Percentiles rank a stretch among this genome's conserved stretches.
Conservation (phyloP, 1,140 invertebrate genomes). For the Octopus sinensis region DNA sequence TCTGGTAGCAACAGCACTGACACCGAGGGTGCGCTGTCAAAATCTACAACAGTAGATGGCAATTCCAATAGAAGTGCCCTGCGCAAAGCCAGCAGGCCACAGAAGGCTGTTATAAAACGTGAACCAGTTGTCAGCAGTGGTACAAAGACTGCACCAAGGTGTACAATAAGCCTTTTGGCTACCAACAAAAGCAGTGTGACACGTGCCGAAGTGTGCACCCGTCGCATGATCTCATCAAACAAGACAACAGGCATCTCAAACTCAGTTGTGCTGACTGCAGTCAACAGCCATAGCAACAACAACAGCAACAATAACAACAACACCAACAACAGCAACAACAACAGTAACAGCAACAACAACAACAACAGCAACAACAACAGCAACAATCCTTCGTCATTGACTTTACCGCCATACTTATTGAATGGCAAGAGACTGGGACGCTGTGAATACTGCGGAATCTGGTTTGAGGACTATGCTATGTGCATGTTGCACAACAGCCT, state of each 20-base stretch:
- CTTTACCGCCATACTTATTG: background rate
- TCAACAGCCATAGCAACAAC: slow-evolving; percentile 13
- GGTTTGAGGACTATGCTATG: slow-evolving; percentile 48
- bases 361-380: slow-evolving; percentile 13
- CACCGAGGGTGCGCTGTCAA: background rate
- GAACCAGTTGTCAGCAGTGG: background rate
- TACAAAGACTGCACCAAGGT: background rate
- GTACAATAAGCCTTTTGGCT: slow-evolving; percentile 9
- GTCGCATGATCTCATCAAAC: background rate
- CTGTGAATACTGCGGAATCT: slow-evolving; percentile 47
- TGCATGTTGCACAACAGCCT: slow-evolving; percentile 45
- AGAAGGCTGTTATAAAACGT: background rate
- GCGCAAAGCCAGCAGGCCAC: background rate
- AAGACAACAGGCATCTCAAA: slow-evolving; percentile 2
- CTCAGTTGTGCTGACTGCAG: slow-evolving; percentile 19
- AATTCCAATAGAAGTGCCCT: background rate
- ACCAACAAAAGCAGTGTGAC: background rate
- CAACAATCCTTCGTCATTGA: background rate
- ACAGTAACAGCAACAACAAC: no score
- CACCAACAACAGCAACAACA: background rate
- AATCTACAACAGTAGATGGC: background rate
- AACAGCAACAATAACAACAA: slow-evolving; percentile 11
- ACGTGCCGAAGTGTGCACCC: background rate
- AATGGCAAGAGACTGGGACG: slow-evolving; percentile 32
- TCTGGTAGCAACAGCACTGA: background rate